Conservation (phyloP, 23 tunicate species). For the Ascidia mentula region DNA sequence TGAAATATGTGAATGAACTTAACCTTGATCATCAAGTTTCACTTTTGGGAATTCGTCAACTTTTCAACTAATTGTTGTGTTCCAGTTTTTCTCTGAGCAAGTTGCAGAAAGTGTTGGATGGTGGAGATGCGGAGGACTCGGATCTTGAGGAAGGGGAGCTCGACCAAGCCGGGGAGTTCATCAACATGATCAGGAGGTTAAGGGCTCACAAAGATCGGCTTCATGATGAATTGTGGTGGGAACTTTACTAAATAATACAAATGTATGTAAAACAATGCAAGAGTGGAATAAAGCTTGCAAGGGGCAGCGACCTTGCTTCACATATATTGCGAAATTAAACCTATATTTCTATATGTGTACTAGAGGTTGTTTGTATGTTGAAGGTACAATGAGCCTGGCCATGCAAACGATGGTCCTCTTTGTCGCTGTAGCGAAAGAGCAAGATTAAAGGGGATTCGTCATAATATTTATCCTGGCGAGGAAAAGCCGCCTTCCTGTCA, state of each 20-base stretch:
- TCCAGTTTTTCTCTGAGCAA: constrained; percentile 38
- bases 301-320: background rate
- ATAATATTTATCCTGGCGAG: constrained; percentile 94
- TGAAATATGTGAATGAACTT: background rate
- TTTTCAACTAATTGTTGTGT: background rate
- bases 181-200: constrained; percentile 54
- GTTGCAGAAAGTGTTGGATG: constrained; percentile 29
- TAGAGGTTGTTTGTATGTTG: background rate
- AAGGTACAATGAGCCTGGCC: constrained; percentile 87
- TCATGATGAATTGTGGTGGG: constrained; percentile 88
- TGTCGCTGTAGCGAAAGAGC: constrained; percentile 67
- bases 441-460: constrained; percentile 77
- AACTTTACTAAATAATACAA: background rate
- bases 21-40: background rate
- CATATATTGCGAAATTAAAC: background rate
- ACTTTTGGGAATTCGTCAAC: background rate
- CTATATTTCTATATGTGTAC: too few species aligned
- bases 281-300: background rate
- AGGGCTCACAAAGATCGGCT: constrained; percentile 88
- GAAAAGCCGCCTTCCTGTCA: constrained; percentile 42
- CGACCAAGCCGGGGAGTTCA: constrained; percentile 72
- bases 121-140: constrained; percentile 23
- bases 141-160: constrained; percentile 34
- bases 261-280: background rate
- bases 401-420: constrained; percentile 94